Base-by-base conservation (phyloP, 2,888 invertebrate genomes). In the Ceramica pisi region DNA sequence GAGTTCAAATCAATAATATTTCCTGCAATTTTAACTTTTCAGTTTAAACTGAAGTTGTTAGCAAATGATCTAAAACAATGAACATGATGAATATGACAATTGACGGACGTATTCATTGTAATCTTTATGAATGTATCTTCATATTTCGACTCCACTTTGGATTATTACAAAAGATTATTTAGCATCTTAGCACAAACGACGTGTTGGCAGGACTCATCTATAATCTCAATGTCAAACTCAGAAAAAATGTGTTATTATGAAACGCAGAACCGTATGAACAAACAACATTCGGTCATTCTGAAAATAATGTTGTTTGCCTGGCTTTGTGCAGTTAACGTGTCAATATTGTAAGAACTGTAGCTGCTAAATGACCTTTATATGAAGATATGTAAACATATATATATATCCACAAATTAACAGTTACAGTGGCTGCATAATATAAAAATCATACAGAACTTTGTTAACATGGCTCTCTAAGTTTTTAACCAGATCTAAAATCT, bases 221-320 rank as follows among this genome's bases (percentile, higher is more conserved):
- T 82, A 78, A 74, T 88, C 87, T 90, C 93, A 94, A 94, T 93
- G 94, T 86, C 93, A 90, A 79, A 74, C 75, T 72, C 87, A 85
- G 80, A 89, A 90, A 83, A 90, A 92, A 89, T 90, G 89, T 80
- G 77, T 85, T 90, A 84, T 92, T 92, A 90, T 90, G 88, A 88
- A 88, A 88, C 84, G 31, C 74, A 80, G 59, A 88, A 88, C 86
- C 81, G 74, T 81, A 85, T 89, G 81, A 79, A 83, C 84, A 89
- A 93, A 92, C 88, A 91, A 88, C 89, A 75, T 78, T 71, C 61
- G 72, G 80, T 81, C 68, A 79, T 80, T 80, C 89, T 90, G 89
- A 91, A 90, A 89, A 86, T 79, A 77, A 83, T 73, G 66, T 76
- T 89, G 77, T 91, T 89, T 89, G 70, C 80, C 71, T 70, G 67